Evolutionary conservation across 2,888 invertebrate genomes (phyloP).

Genomic region (Drosophila rubida): DNA sequence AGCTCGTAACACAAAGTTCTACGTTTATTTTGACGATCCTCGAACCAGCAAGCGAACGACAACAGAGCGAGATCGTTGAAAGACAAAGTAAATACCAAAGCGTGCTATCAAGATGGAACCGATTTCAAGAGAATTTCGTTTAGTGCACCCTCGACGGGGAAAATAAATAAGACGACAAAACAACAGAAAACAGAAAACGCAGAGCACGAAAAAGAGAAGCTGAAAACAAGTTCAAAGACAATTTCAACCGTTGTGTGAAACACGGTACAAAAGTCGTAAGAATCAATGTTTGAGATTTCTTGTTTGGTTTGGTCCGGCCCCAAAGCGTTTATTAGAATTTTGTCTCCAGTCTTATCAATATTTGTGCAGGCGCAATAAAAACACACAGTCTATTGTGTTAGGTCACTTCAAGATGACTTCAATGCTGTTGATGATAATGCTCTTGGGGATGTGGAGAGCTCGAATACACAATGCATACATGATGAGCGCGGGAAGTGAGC

Average conservation of each 20-base stretch:
- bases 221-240: constrained; percentile 45
- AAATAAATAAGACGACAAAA: constrained; percentile 35
- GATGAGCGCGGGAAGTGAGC: constrained; percentile 3
- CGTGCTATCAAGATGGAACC: constrained; percentile 70
- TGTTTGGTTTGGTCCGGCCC: constrained; percentile 5
- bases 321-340: constrained; percentile 34
- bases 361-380: constrained; percentile 62
- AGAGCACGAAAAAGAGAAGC: constrained; percentile 1
- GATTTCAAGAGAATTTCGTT: constrained; percentile 71
- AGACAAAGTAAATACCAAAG: constrained; percentile 39
- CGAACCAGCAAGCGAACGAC: constrained; percentile 4
- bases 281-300: constrained; percentile 34
- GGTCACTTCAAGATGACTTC: constrained; percentile 28
- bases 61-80: background rate
- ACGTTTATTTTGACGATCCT: constrained; percentile 24
- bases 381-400: constrained; percentile 47
- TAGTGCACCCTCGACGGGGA: constrained; percentile 21
- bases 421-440: constrained; percentile 25
- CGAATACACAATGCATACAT: constrained; percentile 7
- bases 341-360: constrained; percentile 50
- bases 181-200: constrained; percentile 8
- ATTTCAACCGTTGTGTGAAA: constrained; percentile 43
- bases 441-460: constrained; percentile 3
- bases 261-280: constrained; percentile 36
- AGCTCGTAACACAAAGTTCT: constrained; percentile 34